Evolutionary conservation across 2,888 invertebrate genomes (phyloP), one percentile per base, ranked within the genome.

Genomic region (Eupithecia insigniata): DNA sequence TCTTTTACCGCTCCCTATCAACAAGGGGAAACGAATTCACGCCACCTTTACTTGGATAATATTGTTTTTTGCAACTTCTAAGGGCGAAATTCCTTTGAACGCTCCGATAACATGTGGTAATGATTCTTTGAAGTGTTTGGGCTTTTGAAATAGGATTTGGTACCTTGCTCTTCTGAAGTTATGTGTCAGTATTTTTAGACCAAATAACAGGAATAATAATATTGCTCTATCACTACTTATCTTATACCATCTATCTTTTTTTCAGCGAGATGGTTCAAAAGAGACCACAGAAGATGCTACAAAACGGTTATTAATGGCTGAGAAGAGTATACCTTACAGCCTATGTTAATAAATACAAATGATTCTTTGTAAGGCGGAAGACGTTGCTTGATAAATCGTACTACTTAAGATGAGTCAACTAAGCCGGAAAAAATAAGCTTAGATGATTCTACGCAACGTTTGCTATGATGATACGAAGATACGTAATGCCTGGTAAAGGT

Each of bases 31-130:
- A 85, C 85, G 83, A 86, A 84, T 83, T 84, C 82, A 76, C 78
- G 80, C 78, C 85, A 86, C 84, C 84, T 87, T 84, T 80, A 76
- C 80, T 80, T 80, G 84, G 83, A 86, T 85, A 86, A 84, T 85
- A 83, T 84, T 85, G 83, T 81, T 82, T 84, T 86, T 83, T 83
- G 83, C 78, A 78, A 78, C 80, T 77, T 78, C 61, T 80, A 80
- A 79, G 75, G 82, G 78, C 65, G 75, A 80, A 79, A 80, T 81
- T 83, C 81, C 81, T 82, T 83, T 83, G 79, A 76, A 76, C 76
- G 72, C 79, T 78, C 76, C 74, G 66, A 71, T 22, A 73, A 73
- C 72, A 71, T 73, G 73, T 76, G 69, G 58, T 66, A 71, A 69
- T 75, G 68, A 75, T 73, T 73, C 72, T 70, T 66, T 70, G 67